Evolutionary conservation across 2,113 vertebrate species (phyloP), one percentile per base, ranked within the genome.

Genomic region (Nycticryphes semicollaris): DNA sequence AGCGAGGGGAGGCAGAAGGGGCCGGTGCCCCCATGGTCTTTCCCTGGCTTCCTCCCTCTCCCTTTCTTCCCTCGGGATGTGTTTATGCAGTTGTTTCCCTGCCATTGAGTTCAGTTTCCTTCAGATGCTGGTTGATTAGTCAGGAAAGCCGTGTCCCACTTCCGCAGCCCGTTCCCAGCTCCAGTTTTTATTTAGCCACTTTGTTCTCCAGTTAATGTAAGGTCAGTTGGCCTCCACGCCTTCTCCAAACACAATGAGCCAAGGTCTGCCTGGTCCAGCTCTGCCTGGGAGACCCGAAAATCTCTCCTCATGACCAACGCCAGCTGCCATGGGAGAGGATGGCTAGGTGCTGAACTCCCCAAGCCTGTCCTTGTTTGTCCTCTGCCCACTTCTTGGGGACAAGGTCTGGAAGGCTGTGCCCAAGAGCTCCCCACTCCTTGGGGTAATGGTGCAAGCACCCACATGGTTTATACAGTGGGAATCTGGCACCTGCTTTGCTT

Each of bases 51-150:
- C 95, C 96, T 96, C 67, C 79, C 39, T 4, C 80, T 94, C 66
- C 74, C 24, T 59, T 95, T 93, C 88, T 90, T 96, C 86, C 94
- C 91, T 57, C 13, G 33, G 92, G 93, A 96, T 87, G 84, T 97
- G 96, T 97, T 96, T 96, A 87, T 87, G 91, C 94, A 90, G 77
- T 93, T 72, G 83, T 88, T 96, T 97, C 97, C 94, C 79, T 87
- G 82, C 96, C 91, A 64, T 77, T 76, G 82, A 96, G 89, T 66
- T 68, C 0, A 2, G 85, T 95, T 98, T 98, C 95, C 96, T 98
- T 93, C 78, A 83, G 82, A 73, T 84, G 81, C 64, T 69, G 81
- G 84, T 80, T 92, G 94, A 90, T 95, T 68, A 74, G 82, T 87
- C 81, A 79, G 67, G 89, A 93, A 97, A 95, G 81, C 79, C 9